Percentiles rank a stretch among this genome's conserved stretches.
Conservation (phyloP, 2,888 invertebrate species). For the Rhagonycha lutea region DNA sequence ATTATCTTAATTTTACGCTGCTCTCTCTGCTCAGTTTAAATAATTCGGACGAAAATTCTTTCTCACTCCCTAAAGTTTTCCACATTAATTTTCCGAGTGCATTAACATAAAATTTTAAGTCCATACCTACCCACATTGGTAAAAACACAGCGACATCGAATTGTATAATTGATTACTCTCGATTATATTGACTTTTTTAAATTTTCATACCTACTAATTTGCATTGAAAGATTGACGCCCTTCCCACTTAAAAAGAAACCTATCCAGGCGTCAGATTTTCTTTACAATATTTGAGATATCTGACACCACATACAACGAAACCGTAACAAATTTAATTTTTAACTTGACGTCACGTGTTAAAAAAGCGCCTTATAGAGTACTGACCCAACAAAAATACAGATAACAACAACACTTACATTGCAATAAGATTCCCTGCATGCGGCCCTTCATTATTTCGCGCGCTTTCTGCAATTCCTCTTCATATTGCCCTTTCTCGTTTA, state of each 20-base stretch:
- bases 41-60: background rate
- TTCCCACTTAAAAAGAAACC: background rate
- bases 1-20: background rate
- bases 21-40: background rate
- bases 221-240: background rate
- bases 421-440: constrained; percentile 82
- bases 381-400: constrained; percentile 20
- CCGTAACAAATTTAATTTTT: background rate
- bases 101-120: background rate
- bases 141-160: background rate
- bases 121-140: background rate
- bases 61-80: background rate
- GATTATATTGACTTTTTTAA: background rate
- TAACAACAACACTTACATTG: constrained; percentile 79
- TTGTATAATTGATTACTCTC: background rate
- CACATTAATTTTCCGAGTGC: background rate
- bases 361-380: constrained; percentile 3
- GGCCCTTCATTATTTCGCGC: constrained; percentile 80
- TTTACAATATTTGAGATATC: background rate
- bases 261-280: background rate
- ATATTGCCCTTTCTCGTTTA: constrained; percentile 81
- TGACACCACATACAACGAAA: background rate
- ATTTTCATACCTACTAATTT: background rate
- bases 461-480: constrained; percentile 89
- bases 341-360: background rate